Base-by-base conservation (phyloP, 2,888 invertebrate species). In the Agrotis exclamationis region DNA sequence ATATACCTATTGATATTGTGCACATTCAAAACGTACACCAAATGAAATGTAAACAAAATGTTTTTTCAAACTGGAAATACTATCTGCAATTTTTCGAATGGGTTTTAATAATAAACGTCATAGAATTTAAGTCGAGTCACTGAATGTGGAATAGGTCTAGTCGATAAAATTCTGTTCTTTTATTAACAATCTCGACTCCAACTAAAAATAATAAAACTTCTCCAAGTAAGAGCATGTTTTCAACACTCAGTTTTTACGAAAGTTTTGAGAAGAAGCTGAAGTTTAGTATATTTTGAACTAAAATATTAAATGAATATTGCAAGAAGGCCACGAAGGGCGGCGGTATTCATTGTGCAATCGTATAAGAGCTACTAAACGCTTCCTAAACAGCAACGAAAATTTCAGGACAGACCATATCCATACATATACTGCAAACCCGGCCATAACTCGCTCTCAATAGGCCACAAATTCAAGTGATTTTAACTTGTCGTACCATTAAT, bases 401-500 rank as follows among this genome's bases (percentile, higher is more conserved):
- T 72, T 50, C 18, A 28, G 63, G 20, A 1, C 14, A 50, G 16
- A 1, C 14, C 5, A 24, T 51, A 63, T 9, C 44, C 22, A 48
- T 44, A 13, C 14, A 48, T 44, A 13, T 11, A 47, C 2, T 6
- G 24, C 45, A 56, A 18, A 44, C n/a, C 28, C 44, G 11, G 0
- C 48, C 18, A 51, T 48, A 70, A 57, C 66, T 70, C 50, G 47
- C 13, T 45, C 24, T 9, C 48, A 69, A 69, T 69, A 54, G 63
- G 24, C 56, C 47, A 76, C 67, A 71, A 77, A 77, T 53, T 72
- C 63, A 60, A 81, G 69, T 72, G 82, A 66, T 80, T 80, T 63
- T 66, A 80, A 80, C 63, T 80, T 67, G 53, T 67, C 63, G 59
- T 53, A 63, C 50, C 77, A 72, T 80, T 73, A 73, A 80, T 80